Evolutionary conservation across 92 coral and sea anemone species (phyloP), one percentile per base, ranked within the genome.

Genomic region (Palythoa grandiflora): DNA sequence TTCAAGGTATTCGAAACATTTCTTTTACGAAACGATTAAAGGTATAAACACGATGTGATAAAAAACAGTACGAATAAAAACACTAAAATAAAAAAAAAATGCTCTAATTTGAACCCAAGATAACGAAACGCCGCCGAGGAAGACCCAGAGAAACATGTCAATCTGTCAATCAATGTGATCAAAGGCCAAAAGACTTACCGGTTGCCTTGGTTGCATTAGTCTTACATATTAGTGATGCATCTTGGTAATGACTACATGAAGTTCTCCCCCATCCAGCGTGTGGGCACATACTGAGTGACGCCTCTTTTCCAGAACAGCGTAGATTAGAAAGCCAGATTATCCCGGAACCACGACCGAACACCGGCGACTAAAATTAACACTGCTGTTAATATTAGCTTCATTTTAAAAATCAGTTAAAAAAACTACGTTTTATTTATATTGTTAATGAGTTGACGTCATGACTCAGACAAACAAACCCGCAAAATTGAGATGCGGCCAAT

Each of bases 191-290:
- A 35, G 38, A 37, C 20, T 50, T 77, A 77, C 83, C 83, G 36
- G 65, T 51, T 37, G n/a, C 14, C 39, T 6, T 52, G 15, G 83
- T 19, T 1, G 15, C 1, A 2, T 80, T 63, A 12, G 73, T 80
- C 53, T 63, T 68, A 21, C 85, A 80, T 16, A 80, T 38, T 28
- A 80, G 73, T 6, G 85, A 65, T n/a, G 85, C 85, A 44, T 80
- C 85, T 6, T n/a, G 40, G 1, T 1, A 15, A 5, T 80, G 85
- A 48, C 5, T 61, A 38, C 85, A 80, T 4, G 74, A 40, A 20
- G 85, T 80, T n/a, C 63, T 54, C 9, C 73, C 85, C 85, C 85
- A 80, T 13, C 85, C 85, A 5, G 57, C 10, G 74, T 80, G 85
- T 39, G 85, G 38, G 40, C 85, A 80, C 3, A 39, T 80, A 38